Base-by-base conservation (phyloP, 2,888 invertebrate species). In the Trichacis sp. region DNA sequence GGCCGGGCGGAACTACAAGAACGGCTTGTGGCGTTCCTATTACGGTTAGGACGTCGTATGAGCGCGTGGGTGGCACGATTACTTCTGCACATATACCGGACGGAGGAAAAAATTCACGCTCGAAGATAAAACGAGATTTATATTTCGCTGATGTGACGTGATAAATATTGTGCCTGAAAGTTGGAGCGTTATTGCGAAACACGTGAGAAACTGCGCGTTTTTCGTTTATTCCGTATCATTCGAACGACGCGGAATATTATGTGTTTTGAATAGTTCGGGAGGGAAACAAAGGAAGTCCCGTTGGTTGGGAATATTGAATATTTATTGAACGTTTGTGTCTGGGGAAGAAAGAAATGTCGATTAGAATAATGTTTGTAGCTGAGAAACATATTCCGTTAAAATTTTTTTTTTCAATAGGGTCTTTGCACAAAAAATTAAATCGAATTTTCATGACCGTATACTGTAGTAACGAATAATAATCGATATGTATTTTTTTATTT, bases 1-100 rank as follows among this genome's bases (percentile, higher is more conserved):
- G n/a, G n/a, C n/a, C n/a, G 8, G 3, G 8, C 24, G 24, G 24
- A 24, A 24, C 8, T 8, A 8, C 24, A 24, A 24, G 8, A 24
- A 75, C 76, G 74, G 73, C 74, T 75, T 74, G 74, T 74, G 74
- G 74, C 73, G 70, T 74, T 76, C 76, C 76, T 76, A 76, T 76
- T 76, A 76, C 73, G 76, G 76, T 74, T 73, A 73, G 72, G 67
- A 58, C 61, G 57, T 43, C 69, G 64, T 61, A 66, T 58, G 56
- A 67, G 53, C 57, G 71, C 69, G 76, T 74, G 69, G 73, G 74
- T 69, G 69, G 62, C 30, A 36, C 49, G 49, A 48, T 49, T 60
- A 57, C 62, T 61, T 52, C 59, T 52, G 40, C 19, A 38, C 24
- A 50, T 49, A 48, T 29, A 54, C 15, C 33, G 12, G 45, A 50